Base-by-base conservation (phyloP, 2,797 vertebrate genomes). In the Lacerta viridis region DNA sequence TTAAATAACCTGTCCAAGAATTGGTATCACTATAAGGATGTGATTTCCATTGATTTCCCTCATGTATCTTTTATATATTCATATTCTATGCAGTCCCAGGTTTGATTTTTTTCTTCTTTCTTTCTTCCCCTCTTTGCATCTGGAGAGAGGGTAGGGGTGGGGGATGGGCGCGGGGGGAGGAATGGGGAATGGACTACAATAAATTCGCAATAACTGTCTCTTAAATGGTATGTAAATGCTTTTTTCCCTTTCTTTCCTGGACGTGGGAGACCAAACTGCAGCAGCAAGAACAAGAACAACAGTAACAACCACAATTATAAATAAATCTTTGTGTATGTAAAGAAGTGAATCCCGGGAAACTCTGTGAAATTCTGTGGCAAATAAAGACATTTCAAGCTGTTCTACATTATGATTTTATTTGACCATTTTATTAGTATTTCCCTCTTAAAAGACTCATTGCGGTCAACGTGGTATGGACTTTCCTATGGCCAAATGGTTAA, bases 321-420 rank as follows among this genome's bases (percentile, higher is more conserved):
- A 27, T 68, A 46, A 81, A 85, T 69, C 90, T 94, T 92, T 89
- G 93, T 95, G 93, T 94, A 86, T 95, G 95, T 96, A 93, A 87
- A 89, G 10, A 83, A 94, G 94, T 93, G 95, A 95, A 88, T 96
- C 93, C 95, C 89, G 82, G 92, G 90, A 92, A 92, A 76, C 93
- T 96, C 94, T 97, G 96, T 97, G 95, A 96, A 94, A 88, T 93
- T 95, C 96, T 96, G 94, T 97, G 97, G 94, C 95, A 96, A 97
- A 97, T 97, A 97, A 97, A 97, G 95, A 96, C 95, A 89, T 96
- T 95, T 96, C 97, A 96, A 95, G 95, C 96, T 97, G 96, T 96
- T 97, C 97, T 95, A 95, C 95, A 96, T 96, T 95, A 96, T 94
- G 93, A 95, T 96, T 97, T 97, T 96, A 97, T 97, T 96, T 96